Base-by-base conservation (phyloP, 2,888 invertebrate genomes). In the Chromoteleia sp. region DNA sequence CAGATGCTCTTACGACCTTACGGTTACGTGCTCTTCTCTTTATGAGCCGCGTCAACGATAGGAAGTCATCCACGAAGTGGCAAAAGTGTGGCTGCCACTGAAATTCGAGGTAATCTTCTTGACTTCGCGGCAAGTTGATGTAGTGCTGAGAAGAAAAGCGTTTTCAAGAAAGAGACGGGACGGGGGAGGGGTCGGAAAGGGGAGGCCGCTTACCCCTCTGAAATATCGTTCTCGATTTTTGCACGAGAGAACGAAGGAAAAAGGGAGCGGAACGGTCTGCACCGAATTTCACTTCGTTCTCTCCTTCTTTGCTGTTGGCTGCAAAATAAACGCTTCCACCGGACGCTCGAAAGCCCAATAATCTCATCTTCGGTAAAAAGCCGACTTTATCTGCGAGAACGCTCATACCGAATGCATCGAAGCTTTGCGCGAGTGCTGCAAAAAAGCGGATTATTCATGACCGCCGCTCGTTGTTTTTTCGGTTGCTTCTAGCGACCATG, bases 1-100 rank as follows among this genome's bases (percentile, higher is more conserved):
- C 56, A 50, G 71, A 70, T 61, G 73, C 59, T 75, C 78, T 78
- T 61, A 75, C 65, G 78, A 78, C 59, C 70, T 68, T 59, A 58
- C 67, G 39, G 52, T 73, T 79, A 78, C 78, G 78, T 78, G 70
- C 65, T 67, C 65, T 71, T 65, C 58, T 54, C 58, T 81, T 79
- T 78, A 84, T 59, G 75, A 81, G 78, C 68, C 67, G 48, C 74
- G 67, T 70, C 75, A 81, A 71, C 78, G 80, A 77, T 77, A 67
- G 80, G 67, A 81, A 74, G 81, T 74, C 68, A 74, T 74, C 65
- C 68, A 29, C 71, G 48, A 50, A 68, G 76, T 77, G 68, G 63
- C 68, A 43, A 68, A 76, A 76, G 61, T 73, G 54, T 61, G 61
- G 70, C 63, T 56, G 56, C 70, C 54, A 54, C 70, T 77, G 59